Conservation (phyloP, 1,140 invertebrate species). For the Zelostemma sp. region DNA sequence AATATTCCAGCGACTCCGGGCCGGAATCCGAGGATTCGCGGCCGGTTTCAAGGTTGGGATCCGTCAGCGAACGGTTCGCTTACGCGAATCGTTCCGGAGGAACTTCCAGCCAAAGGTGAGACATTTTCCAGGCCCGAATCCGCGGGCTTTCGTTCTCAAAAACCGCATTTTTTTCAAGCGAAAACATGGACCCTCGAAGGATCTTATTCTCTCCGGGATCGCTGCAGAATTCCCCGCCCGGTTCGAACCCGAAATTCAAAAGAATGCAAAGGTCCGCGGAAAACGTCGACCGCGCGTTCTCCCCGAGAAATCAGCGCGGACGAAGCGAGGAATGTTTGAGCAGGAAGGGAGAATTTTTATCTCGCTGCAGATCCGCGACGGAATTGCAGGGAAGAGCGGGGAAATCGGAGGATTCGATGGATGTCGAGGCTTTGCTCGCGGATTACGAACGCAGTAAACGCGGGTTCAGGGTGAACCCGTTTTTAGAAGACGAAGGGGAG, state of each 20-base stretch:
- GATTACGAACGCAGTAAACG: constrained; percentile 75
- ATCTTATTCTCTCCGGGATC: constrained; percentile 37
- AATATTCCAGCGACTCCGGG: constrained; percentile 65
- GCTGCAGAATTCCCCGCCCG: constrained; percentile 26
- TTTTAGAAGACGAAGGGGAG: constrained; percentile 49
- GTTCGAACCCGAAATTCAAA: not conserved
- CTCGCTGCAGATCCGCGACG: constrained; percentile 9
- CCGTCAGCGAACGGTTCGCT: constrained; percentile 52
- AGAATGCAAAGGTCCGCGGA: no score
- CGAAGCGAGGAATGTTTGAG: constrained; percentile 57
- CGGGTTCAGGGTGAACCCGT: constrained; percentile 68
- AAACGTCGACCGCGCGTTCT: no score
- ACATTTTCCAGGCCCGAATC: no score
- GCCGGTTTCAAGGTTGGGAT: constrained; percentile 57
- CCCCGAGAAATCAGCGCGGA: not conserved
- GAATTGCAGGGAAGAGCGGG: constrained; percentile 4
- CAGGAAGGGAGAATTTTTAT: constrained; percentile 13
- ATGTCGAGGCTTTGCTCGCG: constrained; percentile 71
- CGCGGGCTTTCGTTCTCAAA: no score
- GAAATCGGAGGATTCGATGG: constrained; percentile 27
- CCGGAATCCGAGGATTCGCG: constrained; percentile 65
- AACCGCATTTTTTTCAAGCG: constrained; percentile 37
- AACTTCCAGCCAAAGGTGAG: constrained; percentile 46
- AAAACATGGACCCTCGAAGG: constrained; percentile 52
- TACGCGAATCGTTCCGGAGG: constrained; percentile 53